phyloP scores from a whole-genome alignment of 2,113 vertebrate species.

The Machaerirhynchus nigripectus region DNA sequence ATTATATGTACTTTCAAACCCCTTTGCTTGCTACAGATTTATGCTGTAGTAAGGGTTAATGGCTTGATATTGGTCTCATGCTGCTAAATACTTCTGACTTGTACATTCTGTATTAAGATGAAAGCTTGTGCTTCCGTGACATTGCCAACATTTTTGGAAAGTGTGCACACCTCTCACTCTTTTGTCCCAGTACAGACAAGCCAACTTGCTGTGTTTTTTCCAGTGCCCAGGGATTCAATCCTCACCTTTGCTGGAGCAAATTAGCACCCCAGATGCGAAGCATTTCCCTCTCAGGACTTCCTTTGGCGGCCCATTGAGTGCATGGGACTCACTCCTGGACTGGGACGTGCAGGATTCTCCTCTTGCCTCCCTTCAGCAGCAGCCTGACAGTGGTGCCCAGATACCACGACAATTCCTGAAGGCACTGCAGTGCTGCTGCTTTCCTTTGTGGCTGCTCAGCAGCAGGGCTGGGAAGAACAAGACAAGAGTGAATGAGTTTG shows the following conservation, averaged over 20 bases:
- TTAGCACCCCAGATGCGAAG: background rate
- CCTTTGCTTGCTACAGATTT: background rate
- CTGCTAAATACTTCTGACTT: background rate
- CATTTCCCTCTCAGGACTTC: background rate
- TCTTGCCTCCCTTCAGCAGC: background rate
- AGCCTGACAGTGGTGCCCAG: background rate
- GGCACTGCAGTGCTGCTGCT: background rate
- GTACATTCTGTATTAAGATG: background rate
- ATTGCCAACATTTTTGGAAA: background rate
- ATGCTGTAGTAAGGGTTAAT: background rate
- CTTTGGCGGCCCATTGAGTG: background rate
- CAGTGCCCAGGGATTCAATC: background rate
- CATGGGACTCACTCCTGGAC: background rate
- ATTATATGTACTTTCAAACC: background rate
- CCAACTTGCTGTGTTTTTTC: background rate
- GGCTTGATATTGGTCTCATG: background rate
- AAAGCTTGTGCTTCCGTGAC: background rate
- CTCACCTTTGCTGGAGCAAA: background rate
- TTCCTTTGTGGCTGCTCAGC: background rate
- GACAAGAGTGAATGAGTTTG: background rate
- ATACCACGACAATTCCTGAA: background rate
- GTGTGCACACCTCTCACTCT: background rate
- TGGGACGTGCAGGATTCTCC: background rate
- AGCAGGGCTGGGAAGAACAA: background rate
- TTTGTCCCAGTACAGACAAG: background rate